Evolutionary conservation across 1,140 invertebrate species (phyloP).

Genomic region (Leptinotarsa lineolata): DNA sequence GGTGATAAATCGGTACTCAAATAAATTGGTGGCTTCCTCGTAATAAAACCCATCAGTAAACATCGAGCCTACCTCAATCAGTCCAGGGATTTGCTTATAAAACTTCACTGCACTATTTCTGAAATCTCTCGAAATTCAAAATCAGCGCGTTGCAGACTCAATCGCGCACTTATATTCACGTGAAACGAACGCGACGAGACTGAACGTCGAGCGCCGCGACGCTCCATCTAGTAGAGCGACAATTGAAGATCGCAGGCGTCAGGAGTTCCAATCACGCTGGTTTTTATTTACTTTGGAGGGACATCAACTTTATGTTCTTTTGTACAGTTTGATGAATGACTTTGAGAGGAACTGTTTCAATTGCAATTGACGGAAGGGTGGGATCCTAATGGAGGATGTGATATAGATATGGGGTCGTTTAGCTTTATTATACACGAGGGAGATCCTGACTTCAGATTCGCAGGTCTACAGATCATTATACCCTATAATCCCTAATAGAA

Average conservation of each 20-base stretch:
- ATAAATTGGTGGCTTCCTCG: too few relatives aligned
- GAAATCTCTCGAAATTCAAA: background rate
- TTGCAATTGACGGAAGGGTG: background rate
- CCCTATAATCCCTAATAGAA: too few relatives aligned
- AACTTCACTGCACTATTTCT: background rate
- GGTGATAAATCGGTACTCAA: too few relatives aligned
- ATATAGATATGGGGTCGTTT: background rate
- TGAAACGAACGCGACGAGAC: background rate
- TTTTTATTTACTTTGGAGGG: slow-evolving; percentile 2
- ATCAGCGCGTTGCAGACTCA: background rate
- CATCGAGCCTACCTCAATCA: too few relatives aligned
- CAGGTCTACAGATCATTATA: too few relatives aligned
- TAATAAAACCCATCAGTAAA: too few relatives aligned
- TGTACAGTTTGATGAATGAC: background rate
- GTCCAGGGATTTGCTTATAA: background rate
- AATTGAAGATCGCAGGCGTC: slow-evolving; percentile 7
- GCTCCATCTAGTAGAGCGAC: background rate
- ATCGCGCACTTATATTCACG: background rate
- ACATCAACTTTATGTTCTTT: background rate
- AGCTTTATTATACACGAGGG: background rate
- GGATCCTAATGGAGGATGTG: background rate
- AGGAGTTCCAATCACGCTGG: background rate
- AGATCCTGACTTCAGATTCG: too few relatives aligned
- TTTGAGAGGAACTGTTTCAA: background rate
- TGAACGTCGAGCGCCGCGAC: background rate